Conservation (phyloP, 2,113 vertebrate species). For the Microcebus murinus region DNA sequence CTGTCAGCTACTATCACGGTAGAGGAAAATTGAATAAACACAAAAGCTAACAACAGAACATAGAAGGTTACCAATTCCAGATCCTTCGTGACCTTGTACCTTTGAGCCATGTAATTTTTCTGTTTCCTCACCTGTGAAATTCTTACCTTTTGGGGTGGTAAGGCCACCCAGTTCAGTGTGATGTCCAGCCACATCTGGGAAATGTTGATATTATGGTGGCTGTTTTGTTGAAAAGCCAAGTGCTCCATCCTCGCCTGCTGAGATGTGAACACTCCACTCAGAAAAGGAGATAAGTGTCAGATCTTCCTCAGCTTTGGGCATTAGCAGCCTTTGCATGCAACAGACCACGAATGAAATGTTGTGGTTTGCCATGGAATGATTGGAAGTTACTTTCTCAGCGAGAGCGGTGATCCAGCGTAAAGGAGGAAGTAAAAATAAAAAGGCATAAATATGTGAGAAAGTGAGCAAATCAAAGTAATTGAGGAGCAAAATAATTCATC, state of each 20-base stretch:
- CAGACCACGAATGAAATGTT: slow-evolving; percentile 25
- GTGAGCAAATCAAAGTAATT: slow-evolving; percentile 76
- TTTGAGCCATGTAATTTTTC: background rate
- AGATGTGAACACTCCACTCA: slow-evolving; percentile 63
- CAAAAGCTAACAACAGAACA: slow-evolving; percentile 69
- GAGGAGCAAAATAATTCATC: slow-evolving; percentile 60
- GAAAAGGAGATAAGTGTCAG: slow-evolving; percentile 61
- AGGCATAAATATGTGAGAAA: slow-evolving; percentile 71
- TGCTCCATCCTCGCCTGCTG: slow-evolving; percentile 66
- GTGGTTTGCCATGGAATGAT: slow-evolving; percentile 43
- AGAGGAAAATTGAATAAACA: slow-evolving; percentile 79
- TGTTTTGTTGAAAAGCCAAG: slow-evolving; percentile 76
- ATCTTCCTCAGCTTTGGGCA: slow-evolving; percentile 30
- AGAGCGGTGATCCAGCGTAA: slow-evolving; percentile 22
- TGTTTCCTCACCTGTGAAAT: background rate
- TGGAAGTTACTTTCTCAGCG: slow-evolving; percentile 59
- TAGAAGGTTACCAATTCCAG: background rate
- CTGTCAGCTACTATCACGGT: slow-evolving; percentile 75
- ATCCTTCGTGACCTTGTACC: background rate
- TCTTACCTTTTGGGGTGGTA: background rate
- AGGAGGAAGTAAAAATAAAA: slow-evolving; percentile 62
- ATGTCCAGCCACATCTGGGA: no score
- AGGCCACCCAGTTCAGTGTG: background rate
- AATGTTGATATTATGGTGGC: slow-evolving; percentile 22
- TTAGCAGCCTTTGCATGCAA: background rate